phyloP scores from a whole-genome alignment of 2,888 invertebrate genomes.

The Clepsis dumicolana region DNA sequence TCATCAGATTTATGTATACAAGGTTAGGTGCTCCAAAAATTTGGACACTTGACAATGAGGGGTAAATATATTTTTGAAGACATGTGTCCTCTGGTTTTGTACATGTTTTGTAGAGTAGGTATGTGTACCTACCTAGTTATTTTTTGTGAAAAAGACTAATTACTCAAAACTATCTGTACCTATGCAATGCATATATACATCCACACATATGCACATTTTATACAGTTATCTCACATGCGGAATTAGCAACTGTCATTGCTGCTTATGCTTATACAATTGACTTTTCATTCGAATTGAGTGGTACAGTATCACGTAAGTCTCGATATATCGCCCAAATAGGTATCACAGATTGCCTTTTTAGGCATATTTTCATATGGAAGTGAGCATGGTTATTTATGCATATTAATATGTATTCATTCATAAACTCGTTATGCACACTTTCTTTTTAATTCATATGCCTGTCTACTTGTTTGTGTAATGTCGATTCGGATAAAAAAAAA shows the following conservation, averaged over 20 bases:
- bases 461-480: neutral
- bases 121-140: too few relatives aligned
- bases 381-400: constrained; percentile 21
- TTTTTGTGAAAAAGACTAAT: too few relatives aligned
- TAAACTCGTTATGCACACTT: constrained; percentile 18
- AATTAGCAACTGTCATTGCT: neutral
- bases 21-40: neutral
- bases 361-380: neutral
- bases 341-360: constrained; percentile 24
- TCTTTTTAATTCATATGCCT: constrained; percentile 2
- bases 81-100: too few relatives aligned
- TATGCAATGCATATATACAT: neutral
- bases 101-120: too few relatives aligned
- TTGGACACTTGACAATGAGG: neutral
- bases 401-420: constrained; percentile 11
- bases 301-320: constrained; percentile 15
- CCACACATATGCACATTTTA: neutral
- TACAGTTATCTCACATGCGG: neutral
- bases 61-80: too few relatives aligned
- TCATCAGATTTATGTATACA: neutral
- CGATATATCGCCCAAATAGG: constrained; percentile 10
- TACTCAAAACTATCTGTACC: too few relatives aligned
- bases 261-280: neutral
- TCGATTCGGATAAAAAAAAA: too few relatives aligned
- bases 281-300: neutral